Conservation (phyloP, 1,140 invertebrate species). For the Scaptomyza graminum region DNA sequence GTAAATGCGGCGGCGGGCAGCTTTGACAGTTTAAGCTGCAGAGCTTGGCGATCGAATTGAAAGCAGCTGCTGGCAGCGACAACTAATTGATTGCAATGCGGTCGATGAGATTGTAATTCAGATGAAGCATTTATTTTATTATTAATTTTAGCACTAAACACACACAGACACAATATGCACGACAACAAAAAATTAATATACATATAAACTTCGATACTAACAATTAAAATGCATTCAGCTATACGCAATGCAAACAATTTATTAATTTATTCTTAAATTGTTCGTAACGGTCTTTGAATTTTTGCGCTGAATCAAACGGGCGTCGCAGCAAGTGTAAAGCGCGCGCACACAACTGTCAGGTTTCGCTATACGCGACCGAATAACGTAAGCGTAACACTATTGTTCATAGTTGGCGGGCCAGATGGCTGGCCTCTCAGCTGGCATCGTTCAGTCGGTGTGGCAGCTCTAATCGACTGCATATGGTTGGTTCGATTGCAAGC, state of each 20-base stretch:
- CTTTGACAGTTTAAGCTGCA: constrained; percentile 36
- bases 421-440: background rate
- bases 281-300: constrained; percentile 29
- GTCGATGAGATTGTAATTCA: constrained; percentile 42
- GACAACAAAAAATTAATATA: constrained; percentile 9
- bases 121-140: constrained; percentile 22
- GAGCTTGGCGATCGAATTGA: constrained; percentile 11
- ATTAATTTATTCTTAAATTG: constrained; percentile 6
- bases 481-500: background rate
- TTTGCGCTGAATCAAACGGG: constrained; percentile 3
- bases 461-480: background rate
- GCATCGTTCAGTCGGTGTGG: background rate
- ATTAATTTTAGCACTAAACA: constrained; percentile 11
- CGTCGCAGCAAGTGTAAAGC: constrained; percentile 4
- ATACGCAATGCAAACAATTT: constrained; percentile 7
- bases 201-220: constrained; percentile 14
- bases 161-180: constrained; percentile 4
- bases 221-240: constrained; percentile 18
- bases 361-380: constrained; percentile 35
- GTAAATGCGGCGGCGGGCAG: constrained; percentile 9
- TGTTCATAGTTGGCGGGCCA: constrained; percentile 41
- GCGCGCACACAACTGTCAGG: constrained; percentile 38
- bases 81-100: constrained; percentile 39
- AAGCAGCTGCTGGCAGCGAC: constrained; percentile 10
- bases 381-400: constrained; percentile 11